Percentiles rank a stretch among this genome's conserved stretches.
Conservation (phyloP, 2,888 invertebrate genomes). For the Caenorhabditis sp. region DNA sequence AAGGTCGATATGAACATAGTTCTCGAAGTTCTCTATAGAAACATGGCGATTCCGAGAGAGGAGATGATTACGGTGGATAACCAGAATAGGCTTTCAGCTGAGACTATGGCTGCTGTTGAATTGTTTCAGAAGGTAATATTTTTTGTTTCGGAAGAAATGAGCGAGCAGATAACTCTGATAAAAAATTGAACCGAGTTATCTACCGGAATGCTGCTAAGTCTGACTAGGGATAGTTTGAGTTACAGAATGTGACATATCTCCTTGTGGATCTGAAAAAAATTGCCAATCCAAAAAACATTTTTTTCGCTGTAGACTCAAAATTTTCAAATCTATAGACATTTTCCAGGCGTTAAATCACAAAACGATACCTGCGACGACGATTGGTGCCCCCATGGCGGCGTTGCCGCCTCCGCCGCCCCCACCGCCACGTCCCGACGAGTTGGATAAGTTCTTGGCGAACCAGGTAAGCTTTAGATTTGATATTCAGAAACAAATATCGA, state of each 20-base stretch:
- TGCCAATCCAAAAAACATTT: too few species aligned
- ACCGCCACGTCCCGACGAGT: not conserved
- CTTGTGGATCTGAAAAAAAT: too few species aligned
- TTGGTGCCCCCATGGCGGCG: not conserved
- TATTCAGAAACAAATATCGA: not conserved
- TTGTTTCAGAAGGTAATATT: constrained; percentile 81
- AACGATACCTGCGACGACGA: not conserved
- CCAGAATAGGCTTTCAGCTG: constrained; percentile 33
- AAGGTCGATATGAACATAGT: constrained; percentile 67
- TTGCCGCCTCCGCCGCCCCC: not conserved
- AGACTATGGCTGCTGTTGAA: constrained; percentile 71
- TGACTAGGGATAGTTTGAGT: too few species aligned
- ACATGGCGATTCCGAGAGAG: constrained; percentile 62
- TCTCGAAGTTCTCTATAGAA: constrained; percentile 67
- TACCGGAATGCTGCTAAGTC: too few species aligned
- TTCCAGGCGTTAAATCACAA: constrained; percentile 54
- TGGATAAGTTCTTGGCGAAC: constrained; percentile 52
- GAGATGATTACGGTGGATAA: constrained; percentile 30
- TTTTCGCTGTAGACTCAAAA: too few species aligned
- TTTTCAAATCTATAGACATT: not conserved
- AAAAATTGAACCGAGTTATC: too few species aligned
- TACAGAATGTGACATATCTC: too few species aligned
- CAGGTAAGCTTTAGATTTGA: constrained; percentile 30
- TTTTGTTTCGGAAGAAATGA: too few species aligned
- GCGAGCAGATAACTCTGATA: too few species aligned